Conservation (phyloP, 2,113 vertebrate species). For the Neomonachus schauinslandi region DNA sequence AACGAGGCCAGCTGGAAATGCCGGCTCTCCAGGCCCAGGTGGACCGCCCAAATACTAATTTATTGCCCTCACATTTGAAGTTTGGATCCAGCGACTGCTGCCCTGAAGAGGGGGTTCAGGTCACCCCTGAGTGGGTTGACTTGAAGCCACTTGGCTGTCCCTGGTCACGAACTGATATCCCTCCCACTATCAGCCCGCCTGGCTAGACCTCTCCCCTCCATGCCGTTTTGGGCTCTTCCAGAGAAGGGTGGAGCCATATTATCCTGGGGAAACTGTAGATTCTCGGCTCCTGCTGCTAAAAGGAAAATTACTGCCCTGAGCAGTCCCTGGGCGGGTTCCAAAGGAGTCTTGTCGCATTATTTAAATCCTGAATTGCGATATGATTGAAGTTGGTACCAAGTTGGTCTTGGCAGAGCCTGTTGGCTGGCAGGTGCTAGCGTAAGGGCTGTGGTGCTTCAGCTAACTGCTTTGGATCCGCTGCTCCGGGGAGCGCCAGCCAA, state of each 20-base stretch:
- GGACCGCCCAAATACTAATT: fast-evolving
- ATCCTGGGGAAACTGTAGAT: constrained; percentile 83
- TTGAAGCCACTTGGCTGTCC: background rate
- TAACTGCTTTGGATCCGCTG: constrained; percentile 82
- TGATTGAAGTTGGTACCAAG: constrained; percentile 92
- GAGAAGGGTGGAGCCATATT: constrained; percentile 70
- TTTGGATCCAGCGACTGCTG: background rate
- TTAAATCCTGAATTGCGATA: constrained; percentile 88
- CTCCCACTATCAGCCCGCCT: background rate
- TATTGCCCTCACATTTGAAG: background rate
- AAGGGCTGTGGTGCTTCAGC: constrained; percentile 88
- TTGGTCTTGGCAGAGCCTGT: constrained; percentile 87
- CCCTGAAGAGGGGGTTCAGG: background rate
- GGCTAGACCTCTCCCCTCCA: background rate
- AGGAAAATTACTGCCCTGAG: constrained; percentile 86
- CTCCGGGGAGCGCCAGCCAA: constrained; percentile 65
- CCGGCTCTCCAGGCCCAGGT: background rate
- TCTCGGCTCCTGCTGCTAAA: constrained; percentile 78
- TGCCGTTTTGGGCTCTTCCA: constrained; percentile 36
- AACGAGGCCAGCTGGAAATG: background rate
- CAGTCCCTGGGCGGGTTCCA: constrained; percentile 83
- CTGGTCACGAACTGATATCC: background rate
- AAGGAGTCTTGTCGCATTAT: constrained; percentile 89
- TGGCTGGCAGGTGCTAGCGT: constrained; percentile 91
- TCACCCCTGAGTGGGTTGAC: background rate